Conservation (phyloP, 1,140 invertebrate species). For the Nasonia vitripennis region DNA sequence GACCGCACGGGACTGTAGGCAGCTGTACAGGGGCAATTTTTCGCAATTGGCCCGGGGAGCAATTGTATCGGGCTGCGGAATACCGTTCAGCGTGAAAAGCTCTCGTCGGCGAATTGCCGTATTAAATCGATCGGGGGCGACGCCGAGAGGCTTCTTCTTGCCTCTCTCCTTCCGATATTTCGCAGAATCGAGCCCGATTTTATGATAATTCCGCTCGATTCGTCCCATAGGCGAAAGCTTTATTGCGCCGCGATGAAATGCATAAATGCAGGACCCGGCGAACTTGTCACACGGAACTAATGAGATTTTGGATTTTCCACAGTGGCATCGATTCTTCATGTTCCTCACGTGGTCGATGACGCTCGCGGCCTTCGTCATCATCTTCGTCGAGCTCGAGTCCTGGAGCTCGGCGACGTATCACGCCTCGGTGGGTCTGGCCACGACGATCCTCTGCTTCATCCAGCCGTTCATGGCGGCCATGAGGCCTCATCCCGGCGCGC, state of each 20-base stretch:
- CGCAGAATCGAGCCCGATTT: conserved; percentile 22
- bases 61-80: conserved; percentile 34
- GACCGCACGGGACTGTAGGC: background rate
- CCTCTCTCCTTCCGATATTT: background rate
- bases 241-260: too few relatives aligned
- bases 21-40: conserved; percentile 6
- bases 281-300: too few relatives aligned
- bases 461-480: conserved; percentile 91
- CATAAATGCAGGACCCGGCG: too few relatives aligned
- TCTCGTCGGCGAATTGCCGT: conserved; percentile 32
- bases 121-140: conserved; percentile 24
- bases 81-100: conserved; percentile 27
- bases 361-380: conserved; percentile 85
- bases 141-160: background rate
- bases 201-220: conserved; percentile 6
- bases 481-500: conserved; percentile 88
- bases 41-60: background rate
- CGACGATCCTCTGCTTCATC: conserved; percentile 87
- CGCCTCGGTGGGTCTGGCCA: conserved; percentile 86
- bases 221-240: too few relatives aligned
- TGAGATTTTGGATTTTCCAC: conserved; percentile 36
- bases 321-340: conserved; percentile 93
- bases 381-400: conserved; percentile 88
- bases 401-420: conserved; percentile 87
- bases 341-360: conserved; percentile 87